phyloP scores from a whole-genome alignment of 2,888 invertebrate genomes.

The Scrobipalpa atriplicella region DNA sequence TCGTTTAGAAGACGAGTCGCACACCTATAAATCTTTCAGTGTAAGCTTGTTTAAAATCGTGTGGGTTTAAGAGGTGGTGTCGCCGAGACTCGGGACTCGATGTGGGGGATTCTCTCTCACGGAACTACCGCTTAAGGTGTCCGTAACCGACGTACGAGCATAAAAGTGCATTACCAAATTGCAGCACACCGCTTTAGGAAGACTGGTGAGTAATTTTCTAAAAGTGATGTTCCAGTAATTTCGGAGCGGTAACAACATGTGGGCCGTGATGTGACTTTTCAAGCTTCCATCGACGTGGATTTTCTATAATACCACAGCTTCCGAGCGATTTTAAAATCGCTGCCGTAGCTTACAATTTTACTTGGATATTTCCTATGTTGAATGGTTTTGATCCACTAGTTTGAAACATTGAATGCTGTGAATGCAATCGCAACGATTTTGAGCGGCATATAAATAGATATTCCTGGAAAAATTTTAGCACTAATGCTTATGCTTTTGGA shows the following conservation, averaged over 20 bases:
- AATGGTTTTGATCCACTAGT: not conserved
- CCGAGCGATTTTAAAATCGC: not conserved
- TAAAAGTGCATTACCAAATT: constrained; percentile 74
- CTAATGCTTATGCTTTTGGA: too few relatives aligned
- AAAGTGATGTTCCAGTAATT: constrained; percentile 46
- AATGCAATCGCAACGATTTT: not conserved
- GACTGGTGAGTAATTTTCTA: constrained; percentile 51
- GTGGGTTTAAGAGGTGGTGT: constrained; percentile 33
- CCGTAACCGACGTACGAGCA: constrained; percentile 46
- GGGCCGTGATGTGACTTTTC: constrained; percentile 16
- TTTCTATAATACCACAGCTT: constrained; percentile 15
- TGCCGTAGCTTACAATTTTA: not conserved
- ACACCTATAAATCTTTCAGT: constrained; percentile 35
- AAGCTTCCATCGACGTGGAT: constrained; percentile 17
- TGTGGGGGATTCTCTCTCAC: constrained; percentile 11
- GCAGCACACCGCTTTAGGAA: constrained; percentile 59
- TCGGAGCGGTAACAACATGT: constrained; percentile 18
- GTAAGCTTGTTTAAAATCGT: constrained; percentile 36
- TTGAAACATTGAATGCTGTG: not conserved
- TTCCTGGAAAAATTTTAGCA: too few relatives aligned
- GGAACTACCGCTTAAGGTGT: constrained; percentile 37
- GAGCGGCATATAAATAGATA: too few relatives aligned
- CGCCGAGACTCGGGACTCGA: constrained; percentile 16
- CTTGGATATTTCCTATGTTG: not conserved
- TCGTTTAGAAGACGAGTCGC: constrained; percentile 33